Conservation (phyloP, 2,888 invertebrate species). For the Atrina japonica region DNA sequence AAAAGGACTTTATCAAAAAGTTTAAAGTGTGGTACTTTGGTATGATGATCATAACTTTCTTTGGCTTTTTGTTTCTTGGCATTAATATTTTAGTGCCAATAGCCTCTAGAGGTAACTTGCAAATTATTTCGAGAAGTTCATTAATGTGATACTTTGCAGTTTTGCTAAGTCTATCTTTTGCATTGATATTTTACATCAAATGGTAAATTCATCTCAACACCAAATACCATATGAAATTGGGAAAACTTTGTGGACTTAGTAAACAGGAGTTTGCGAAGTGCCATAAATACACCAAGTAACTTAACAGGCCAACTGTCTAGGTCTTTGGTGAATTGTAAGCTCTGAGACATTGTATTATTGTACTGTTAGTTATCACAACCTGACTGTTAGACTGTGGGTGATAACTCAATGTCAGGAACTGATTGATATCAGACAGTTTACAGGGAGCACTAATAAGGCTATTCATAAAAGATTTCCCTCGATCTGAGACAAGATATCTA, state of each 20-base stretch:
- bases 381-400: conserved; percentile 42
- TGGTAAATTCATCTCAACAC: conserved; percentile 37
- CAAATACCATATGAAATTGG: conserved; percentile 10
- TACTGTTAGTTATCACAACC: conserved; percentile 43
- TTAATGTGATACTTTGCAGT: conserved; percentile 17
- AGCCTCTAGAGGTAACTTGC: not conserved
- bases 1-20: conserved; percentile 10
- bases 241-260: conserved; percentile 18
- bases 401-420: conserved; percentile 43
- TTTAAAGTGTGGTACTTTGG: conserved; percentile 4
- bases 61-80: not conserved
- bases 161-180: conserved; percentile 14
- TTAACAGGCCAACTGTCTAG: conserved; percentile 41
- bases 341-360: conserved; percentile 36
- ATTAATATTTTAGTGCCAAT: conserved; percentile 9
- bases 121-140: conserved; percentile 11
- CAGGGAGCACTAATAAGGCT: conserved; percentile 41
- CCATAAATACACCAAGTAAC: conserved; percentile 17
- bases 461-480: too few species aligned
- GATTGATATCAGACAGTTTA: conserved; percentile 40
- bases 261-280: not conserved
- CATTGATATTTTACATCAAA: conserved; percentile 1
- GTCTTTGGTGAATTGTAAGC: conserved; percentile 42
- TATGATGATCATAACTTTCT: conserved; percentile 6
- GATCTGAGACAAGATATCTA: too few species aligned